Evolutionary conservation across 2,888 invertebrate genomes (phyloP).

Genomic region (Drosophila mayaguana): DNA sequence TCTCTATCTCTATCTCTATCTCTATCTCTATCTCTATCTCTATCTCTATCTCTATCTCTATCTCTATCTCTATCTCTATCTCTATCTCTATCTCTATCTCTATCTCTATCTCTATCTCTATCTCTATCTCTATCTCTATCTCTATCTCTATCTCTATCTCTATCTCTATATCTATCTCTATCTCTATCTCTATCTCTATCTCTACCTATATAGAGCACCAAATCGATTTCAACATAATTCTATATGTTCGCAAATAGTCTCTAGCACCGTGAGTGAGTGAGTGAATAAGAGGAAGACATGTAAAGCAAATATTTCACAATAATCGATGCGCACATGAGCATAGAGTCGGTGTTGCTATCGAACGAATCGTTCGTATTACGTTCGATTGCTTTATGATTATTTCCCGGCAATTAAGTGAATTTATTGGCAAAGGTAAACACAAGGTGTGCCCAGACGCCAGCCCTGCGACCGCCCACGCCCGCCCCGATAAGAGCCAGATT

Average conservation of each 20-base stretch:
- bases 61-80: neutral
- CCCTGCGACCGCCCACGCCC: conserved; percentile 16
- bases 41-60: no score
- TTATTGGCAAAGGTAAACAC: conserved; percentile 82
- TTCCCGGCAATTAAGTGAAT: conserved; percentile 84
- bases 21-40: neutral
- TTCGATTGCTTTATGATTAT: conserved; percentile 84
- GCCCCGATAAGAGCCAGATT: conserved; percentile 11
- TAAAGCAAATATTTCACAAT: conserved; percentile 52
- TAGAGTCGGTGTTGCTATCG: conserved; percentile 31
- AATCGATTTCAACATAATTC: conserved; percentile 73
- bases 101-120: neutral
- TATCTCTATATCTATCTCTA: no score
- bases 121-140: neutral
- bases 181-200: neutral
- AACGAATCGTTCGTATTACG: conserved; percentile 60
- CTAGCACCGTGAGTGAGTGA: conserved; percentile 34
- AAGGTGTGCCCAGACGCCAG: conserved; percentile 27
- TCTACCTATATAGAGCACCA: conserved; percentile 4
- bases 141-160: neutral
- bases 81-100: neutral
- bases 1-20: neutral
- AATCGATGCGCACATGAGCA: conserved; percentile 49
- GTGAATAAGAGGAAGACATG: conserved; percentile 18
- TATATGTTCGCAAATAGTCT: conserved; percentile 30